Base-by-base conservation (phyloP, 1,140 invertebrate genomes). In the Lethocerus indicus region DNA sequence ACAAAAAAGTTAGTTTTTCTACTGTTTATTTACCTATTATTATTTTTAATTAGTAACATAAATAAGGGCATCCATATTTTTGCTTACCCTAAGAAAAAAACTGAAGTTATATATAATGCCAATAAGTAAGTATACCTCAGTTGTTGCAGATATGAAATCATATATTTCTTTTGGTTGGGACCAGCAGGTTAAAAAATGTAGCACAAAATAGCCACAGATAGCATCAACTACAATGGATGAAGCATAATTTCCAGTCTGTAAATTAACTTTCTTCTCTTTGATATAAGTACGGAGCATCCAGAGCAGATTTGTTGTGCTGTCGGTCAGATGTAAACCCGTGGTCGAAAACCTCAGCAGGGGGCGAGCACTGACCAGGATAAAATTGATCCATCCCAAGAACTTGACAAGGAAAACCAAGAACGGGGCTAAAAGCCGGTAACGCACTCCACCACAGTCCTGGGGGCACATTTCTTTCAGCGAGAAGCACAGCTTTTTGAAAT, bases 241-340 rank as follows among this genome's bases (percentile, higher is more conserved):
- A 3, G 49, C 13, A 37, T 32, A 50, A 47, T 53, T 53, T 24
- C 52, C 52, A 5, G 26, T 16, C 14, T 29, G 20, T 20, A 53
- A 41, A 46, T 21, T 46, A 29, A 53, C 16, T 9, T 20, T 18
- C 43, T 37, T 48, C 14, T 29, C 32, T 32, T 48, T 1, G 5
- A 16, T 21, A 20, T 14, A 32, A 6, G 26, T 35, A 12, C 47
- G 26, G 13, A 44, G 16, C 5, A 50, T 23, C 42, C 47, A 53
- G n/a, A 27, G 20, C 28, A 53, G 20, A 21, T 44, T 49, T 12
- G 36, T 20, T 7, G 25, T 13, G 1, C 13, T 32, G 20, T 47
- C 47, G 39, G 35, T 53, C 3, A 53, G 18, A 24, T 53, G 41
- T 13, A 44, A 23, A n/a, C 24, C 48, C 6, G 50, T 25, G 9